These are phyloP conservation scores for Tholera decimalis DNA, from an alignment of 2,888 invertebrate species.

Conservation along the genomic window DNA sequence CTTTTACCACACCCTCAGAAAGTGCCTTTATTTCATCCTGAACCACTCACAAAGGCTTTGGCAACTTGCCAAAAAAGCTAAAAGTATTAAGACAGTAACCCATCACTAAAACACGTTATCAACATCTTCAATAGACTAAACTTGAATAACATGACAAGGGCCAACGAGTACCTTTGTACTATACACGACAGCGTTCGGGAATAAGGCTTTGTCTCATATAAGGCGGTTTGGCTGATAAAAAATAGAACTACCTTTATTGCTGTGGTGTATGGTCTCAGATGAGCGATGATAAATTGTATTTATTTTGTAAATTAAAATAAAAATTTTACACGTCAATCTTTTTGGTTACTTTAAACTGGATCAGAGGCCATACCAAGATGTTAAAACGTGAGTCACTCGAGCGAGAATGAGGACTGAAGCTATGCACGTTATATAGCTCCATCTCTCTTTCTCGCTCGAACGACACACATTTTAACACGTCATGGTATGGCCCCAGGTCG, in stretches of 20 bases:
- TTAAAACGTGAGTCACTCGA: too few relatives aligned
- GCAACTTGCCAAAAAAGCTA: conserved; percentile 25
- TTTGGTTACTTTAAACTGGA: too few relatives aligned
- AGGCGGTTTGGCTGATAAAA: not conserved
- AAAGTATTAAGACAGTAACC: conserved; percentile 31
- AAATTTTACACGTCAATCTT: too few relatives aligned
- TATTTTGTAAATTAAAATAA: too few relatives aligned
- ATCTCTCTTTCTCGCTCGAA: too few relatives aligned
- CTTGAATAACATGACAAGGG: conserved; percentile 45
- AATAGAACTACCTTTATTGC: not conserved
- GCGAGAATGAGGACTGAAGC: too few relatives aligned
- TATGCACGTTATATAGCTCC: too few relatives aligned
- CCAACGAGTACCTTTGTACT: conserved; percentile 25
- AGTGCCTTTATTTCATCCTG: conserved; percentile 27
- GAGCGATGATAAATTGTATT: too few relatives aligned
- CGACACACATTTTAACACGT: too few relatives aligned
- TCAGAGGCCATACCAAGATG: too few relatives aligned
- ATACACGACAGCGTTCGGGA: not conserved
- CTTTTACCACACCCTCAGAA: conserved; percentile 1
- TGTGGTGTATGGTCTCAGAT: not conserved
- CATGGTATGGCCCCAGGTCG: too few relatives aligned
- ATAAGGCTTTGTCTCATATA: conserved; percentile 5
- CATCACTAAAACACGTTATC: conserved; percentile 52
- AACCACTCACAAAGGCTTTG: conserved; percentile 13
- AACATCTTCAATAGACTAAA: conserved; percentile 34